These are phyloP conservation scores for Ephydatia muelleri DNA, from an alignment of 37 sponge, comb jelly and placozoan genomes.

Conservation along the genomic window DNA sequence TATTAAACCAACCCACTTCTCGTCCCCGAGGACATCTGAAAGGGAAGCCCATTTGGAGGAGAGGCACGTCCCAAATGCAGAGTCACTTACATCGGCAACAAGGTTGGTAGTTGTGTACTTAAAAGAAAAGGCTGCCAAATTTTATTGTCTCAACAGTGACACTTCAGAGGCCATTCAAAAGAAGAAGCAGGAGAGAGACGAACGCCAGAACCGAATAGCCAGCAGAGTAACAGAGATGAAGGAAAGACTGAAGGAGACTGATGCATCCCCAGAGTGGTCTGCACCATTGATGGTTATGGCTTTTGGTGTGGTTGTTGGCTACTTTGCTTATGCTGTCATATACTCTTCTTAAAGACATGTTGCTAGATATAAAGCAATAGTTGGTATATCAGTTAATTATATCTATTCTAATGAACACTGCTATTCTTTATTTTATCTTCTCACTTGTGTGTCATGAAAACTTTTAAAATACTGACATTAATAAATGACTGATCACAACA, in stretches of 20 bases:
- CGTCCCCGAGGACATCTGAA: background rate
- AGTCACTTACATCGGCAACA: background rate
- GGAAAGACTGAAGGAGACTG: conserved; percentile 29
- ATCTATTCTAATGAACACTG: background rate
- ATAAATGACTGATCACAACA: background rate
- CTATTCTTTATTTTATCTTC: background rate
- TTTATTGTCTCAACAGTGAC: background rate
- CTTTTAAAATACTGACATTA: background rate
- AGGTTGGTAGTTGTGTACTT: background rate
- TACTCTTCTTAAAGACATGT: background rate
- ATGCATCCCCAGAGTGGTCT: conserved; percentile 1
- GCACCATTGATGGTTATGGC: conserved; percentile 45
- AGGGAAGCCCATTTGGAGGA: background rate
- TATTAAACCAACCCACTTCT: conserved; percentile 15
- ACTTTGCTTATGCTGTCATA: conserved; percentile 33
- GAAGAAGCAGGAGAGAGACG: conserved; percentile 7
- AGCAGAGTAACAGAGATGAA: conserved; percentile 42
- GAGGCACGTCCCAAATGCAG: background rate
- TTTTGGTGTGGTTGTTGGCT: conserved; percentile 45
- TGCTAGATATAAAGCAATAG: background rate
- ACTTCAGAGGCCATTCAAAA: background rate
- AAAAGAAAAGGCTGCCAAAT: conserved; percentile 3
- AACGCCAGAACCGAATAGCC: conserved; percentile 18
- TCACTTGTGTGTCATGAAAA: background rate
- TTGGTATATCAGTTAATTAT: background rate